Conservation (phyloP, 2,888 invertebrate genomes). For the Monopis laevigella region DNA sequence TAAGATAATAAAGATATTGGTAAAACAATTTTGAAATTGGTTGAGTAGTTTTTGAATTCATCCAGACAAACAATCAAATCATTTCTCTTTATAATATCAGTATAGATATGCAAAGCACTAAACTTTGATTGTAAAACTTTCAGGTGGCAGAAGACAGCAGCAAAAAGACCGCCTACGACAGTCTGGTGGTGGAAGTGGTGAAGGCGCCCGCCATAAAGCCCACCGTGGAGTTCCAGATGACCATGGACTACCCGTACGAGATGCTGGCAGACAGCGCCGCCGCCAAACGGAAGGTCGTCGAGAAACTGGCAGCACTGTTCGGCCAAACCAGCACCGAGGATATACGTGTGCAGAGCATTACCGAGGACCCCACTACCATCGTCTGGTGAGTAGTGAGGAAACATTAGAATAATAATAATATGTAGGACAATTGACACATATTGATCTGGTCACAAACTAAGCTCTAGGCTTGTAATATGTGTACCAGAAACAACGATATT, state of each 20-base stretch:
- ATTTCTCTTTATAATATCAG: no score
- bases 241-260: slow-evolving; percentile 74
- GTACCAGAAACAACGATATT: no score
- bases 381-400: slow-evolving; percentile 74
- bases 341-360: slow-evolving; percentile 78
- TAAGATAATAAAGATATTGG: no score
- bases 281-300: slow-evolving; percentile 82
- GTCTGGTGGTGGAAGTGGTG: slow-evolving; percentile 78
- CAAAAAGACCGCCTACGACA: slow-evolving; percentile 81
- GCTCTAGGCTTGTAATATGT: no score
- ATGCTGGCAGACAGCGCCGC: slow-evolving; percentile 75
- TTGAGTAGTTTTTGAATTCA: no score
- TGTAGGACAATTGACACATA: no score
- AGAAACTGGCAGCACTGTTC: slow-evolving; percentile 80
- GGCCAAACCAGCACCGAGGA: slow-evolving; percentile 77
- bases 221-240: slow-evolving; percentile 84
- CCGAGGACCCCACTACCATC: slow-evolving; percentile 73
- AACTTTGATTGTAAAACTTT: no score
- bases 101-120: no score
- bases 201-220: slow-evolving; percentile 71
- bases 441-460: no score
- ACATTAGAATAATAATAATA: no score
- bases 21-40: no score
- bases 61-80: no score
- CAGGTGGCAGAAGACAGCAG: slow-evolving; percentile 78